Percentiles rank a stretch among this genome's conserved stretches.
Conservation (phyloP, 2,888 invertebrate genomes). For the Ectobius pallidus region DNA sequence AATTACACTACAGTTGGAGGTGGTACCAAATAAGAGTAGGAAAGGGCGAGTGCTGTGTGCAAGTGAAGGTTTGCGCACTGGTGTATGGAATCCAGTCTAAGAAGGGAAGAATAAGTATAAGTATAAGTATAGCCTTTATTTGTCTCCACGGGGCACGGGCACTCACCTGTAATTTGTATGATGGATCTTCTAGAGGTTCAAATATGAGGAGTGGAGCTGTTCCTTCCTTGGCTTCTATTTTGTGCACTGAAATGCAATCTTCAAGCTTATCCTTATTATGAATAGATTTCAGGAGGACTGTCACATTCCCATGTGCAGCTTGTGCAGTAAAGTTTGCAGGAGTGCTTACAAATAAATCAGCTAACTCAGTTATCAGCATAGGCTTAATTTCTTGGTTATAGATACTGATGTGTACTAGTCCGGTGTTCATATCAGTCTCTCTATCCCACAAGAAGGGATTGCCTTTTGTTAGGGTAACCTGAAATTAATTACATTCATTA, state of each 20-base stretch:
- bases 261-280: neutral
- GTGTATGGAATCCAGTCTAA: too few species aligned
- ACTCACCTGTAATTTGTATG: neutral
- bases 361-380: neutral
- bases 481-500: too few species aligned
- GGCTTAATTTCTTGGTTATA: neutral
- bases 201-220: neutral
- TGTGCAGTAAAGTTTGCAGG: neutral
- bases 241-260: conserved; percentile 6
- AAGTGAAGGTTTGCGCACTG: too few species aligned
- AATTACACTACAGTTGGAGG: too few species aligned
- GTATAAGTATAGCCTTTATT: too few species aligned
- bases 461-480: conserved; percentile 1
- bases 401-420: neutral
- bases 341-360: neutral
- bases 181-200: neutral
- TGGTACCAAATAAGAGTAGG: too few species aligned
- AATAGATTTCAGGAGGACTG: neutral
- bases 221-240: neutral
- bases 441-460: conserved; percentile 29
- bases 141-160: too few species aligned
- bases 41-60: too few species aligned
- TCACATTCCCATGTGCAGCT: neutral
- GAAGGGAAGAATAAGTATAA: too few species aligned
- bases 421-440: conserved; percentile 17